Base-by-base conservation (phyloP, 2,888 invertebrate genomes). In the Brenthis ino region DNA sequence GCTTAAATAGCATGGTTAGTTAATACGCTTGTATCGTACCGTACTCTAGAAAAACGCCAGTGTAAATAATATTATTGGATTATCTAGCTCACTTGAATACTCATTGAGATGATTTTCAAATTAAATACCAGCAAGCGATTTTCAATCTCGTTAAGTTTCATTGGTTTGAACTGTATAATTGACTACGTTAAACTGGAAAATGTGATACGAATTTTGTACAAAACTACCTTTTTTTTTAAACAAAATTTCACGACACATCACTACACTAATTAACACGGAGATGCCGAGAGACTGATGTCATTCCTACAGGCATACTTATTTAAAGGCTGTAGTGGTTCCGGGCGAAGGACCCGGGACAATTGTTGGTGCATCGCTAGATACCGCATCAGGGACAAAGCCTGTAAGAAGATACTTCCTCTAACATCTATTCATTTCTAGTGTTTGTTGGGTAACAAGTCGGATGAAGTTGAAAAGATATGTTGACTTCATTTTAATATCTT, bases 361-460 rank as follows among this genome's bases (percentile, higher is more conserved):
- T 82, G 84, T 76, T 81, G 79, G 78, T 84, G 87, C 89, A 87
- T 88, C 79, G 77, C 77, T 76, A 80, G 82, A 77, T 79, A 82
- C 82, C 83, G 78, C 79, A 77, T 76, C 80, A 75, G 79, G 79
- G 80, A 91, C 91, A 92, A 91, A 88, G 88, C 82, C 72, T 80
- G 92, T 89, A 91, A 92, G 87, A 80, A 80, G 91, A 92, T 91
- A 92, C 88, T 91, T 90, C 91, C 89, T 88, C 82, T 85, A 85
- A 89, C 92, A 80, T 82, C 81, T 81, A 84, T 82, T 76, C 78
- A 77, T 63, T 82, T 82, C 85, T 88, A 85, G 82, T 80, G 83
- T 83, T 82, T 79, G 79, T 81, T 82, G 82, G 82, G 78, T 75
- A 77, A 76, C 76, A 75, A 76, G 76, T 77, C 74, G 72, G 76